Evolutionary conservation across 2,113 vertebrate genomes (phyloP).

Genomic region (Empidonax traillii): DNA sequence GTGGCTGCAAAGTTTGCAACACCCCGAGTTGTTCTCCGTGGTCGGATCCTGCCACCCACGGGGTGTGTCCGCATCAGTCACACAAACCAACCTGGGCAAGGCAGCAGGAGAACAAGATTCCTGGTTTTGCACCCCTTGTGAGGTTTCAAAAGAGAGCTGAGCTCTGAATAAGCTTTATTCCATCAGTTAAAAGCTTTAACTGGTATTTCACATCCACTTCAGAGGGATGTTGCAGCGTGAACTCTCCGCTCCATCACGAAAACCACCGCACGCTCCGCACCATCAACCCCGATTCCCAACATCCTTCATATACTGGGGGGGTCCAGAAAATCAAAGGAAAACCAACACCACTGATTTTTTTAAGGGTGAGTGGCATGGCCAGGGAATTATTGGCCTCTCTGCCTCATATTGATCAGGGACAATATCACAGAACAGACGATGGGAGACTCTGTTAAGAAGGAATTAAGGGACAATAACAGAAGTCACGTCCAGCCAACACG

Average conservation of each 20-base stretch:
- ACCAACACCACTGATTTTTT: not conserved
- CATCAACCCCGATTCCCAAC: not conserved
- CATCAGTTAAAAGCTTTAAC: not conserved
- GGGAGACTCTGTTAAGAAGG: conserved; percentile 10
- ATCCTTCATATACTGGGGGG: not conserved
- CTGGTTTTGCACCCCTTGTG: not conserved
- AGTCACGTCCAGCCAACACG: not conserved
- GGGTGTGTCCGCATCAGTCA: not conserved
- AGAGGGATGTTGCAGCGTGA: not conserved
- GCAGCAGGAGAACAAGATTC: not conserved
- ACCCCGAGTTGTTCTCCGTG: not conserved
- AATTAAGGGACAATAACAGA: conserved; percentile 15
- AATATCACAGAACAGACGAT: not conserved
- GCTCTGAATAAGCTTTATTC: not conserved
- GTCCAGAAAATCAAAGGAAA: not conserved
- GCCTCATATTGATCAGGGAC: not conserved
- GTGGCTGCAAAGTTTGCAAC: not conserved
- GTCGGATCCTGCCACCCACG: not conserved
- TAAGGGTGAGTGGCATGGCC: not conserved
- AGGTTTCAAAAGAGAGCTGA: not conserved
- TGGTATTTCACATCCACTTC: not conserved
- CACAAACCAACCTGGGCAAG: not conserved
- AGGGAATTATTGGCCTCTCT: conserved; percentile 21
- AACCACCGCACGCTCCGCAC: not conserved
- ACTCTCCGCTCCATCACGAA: not conserved